Evolutionary conservation across 2,888 invertebrate species (phyloP).

Genomic region (Tyria jacobaeae): DNA sequence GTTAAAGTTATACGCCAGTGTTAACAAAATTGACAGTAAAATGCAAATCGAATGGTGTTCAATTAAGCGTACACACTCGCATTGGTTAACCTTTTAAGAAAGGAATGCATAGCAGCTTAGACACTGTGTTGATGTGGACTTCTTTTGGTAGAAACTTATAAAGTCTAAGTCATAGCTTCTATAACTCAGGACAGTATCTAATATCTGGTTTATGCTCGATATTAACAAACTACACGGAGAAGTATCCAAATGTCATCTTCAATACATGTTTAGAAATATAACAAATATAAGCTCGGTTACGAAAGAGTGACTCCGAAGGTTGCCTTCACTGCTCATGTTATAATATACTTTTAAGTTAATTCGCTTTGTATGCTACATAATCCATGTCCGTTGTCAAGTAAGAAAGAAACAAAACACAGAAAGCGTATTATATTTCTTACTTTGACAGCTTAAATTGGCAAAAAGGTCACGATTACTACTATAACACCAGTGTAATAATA

Average conservation of each 20-base stretch:
- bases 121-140: too few species aligned
- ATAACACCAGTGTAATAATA: too few species aligned
- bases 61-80: constrained; percentile 11
- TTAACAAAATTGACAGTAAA: constrained; percentile 23
- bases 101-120: background rate
- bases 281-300: too few species aligned
- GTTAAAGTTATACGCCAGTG: constrained; percentile 21
- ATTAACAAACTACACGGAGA: background rate
- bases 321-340: too few species aligned
- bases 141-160: background rate
- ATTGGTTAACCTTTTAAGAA: background rate
- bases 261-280: background rate
- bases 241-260: background rate
- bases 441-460: background rate
- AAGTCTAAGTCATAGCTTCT: background rate
- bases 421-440: background rate
- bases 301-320: too few species aligned
- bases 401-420: background rate
- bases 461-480: background rate
- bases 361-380: too few species aligned
- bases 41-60: constrained; percentile 16
- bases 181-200: too few species aligned
- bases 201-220: background rate
- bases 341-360: too few species aligned
- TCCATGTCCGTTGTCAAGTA: too few species aligned